A percentile compares a stretch with the other conserved stretches of the same genome.
Evolutionary conservation across 2,113 vertebrate species (phyloP).

Genomic region (Myocastor coypus): DNA sequence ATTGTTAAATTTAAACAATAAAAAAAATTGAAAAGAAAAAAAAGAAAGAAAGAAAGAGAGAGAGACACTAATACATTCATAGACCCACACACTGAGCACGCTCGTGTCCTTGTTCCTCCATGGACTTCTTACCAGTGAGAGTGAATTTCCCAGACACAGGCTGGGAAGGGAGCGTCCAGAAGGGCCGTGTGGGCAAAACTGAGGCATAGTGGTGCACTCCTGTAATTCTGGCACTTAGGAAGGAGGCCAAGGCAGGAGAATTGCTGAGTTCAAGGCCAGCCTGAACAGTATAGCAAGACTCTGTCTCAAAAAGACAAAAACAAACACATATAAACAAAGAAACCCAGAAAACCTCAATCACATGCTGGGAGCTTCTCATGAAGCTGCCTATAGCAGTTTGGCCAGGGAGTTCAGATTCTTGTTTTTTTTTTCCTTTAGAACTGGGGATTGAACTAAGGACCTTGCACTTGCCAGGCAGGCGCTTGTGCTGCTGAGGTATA

Average conservation of each 20-base stretch:
- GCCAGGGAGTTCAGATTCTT: background rate
- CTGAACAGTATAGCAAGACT: background rate
- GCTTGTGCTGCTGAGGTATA: no score
- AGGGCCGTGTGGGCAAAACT: no score
- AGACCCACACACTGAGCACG: background rate
- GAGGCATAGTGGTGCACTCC: background rate
- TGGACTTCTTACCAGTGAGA: background rate
- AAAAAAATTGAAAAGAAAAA: no score
- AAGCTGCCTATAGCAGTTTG: background rate
- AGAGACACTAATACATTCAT: background rate
- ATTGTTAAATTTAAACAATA: no score
- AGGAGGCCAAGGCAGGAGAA: background rate
- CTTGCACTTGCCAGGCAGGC: no score
- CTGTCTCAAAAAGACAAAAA: background rate
- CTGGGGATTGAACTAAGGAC: no score
- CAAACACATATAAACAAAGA: no score
- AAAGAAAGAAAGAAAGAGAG: no score
- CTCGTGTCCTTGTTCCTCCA: slow-evolving; percentile 14
- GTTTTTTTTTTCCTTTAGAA: no score
- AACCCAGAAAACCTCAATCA: background rate
- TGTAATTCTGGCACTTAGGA: background rate
- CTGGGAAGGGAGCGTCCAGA: background rate
- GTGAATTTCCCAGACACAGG: background rate
- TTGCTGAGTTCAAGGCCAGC: background rate
- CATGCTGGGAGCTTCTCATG: background rate